Evolutionary conservation across 1,140 invertebrate species (phyloP).

Genomic region (Scylla paramamosain): DNA sequence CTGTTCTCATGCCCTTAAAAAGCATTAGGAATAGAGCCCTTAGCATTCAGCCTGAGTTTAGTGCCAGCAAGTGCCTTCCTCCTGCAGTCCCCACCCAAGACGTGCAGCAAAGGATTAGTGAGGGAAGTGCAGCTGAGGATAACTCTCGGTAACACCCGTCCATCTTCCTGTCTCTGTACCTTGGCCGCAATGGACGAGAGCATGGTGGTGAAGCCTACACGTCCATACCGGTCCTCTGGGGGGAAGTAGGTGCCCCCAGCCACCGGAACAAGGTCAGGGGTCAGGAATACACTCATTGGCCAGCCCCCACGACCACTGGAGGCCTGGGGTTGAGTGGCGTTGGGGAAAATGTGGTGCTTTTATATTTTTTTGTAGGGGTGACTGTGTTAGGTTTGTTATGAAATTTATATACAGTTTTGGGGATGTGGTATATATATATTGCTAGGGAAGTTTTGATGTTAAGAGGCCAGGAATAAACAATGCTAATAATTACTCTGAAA

Average conservation of each 20-base stretch:
- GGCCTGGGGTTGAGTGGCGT: constrained; percentile 39
- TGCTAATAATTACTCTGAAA: too few relatives aligned
- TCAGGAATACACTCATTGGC: constrained; percentile 97
- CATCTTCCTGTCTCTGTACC: constrained; percentile 9
- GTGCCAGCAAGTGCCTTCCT: too few relatives aligned
- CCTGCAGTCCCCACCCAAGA: background rate
- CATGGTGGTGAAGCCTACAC: constrained; percentile 65
- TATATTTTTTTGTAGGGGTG: background rate
- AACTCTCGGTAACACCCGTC: too few relatives aligned
- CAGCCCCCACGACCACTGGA: constrained; percentile 86
- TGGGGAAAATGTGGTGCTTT: background rate
- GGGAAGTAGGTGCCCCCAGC: constrained; percentile 93
- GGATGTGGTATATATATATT: too few relatives aligned
- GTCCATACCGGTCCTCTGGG: constrained; percentile 83
- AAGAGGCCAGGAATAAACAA: too few relatives aligned
- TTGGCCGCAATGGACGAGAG: constrained; percentile 50
- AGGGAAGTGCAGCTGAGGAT: background rate
- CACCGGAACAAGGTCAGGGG: constrained; percentile 92
- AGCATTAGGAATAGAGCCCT: too few relatives aligned
- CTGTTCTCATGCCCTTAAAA: too few relatives aligned
- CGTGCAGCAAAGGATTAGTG: background rate
- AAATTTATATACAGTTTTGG: too few relatives aligned
- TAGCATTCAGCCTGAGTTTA: too few relatives aligned
- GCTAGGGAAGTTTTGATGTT: too few relatives aligned
- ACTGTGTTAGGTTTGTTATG: background rate